Evolutionary conservation across 1,140 invertebrate species (phyloP), one percentile per base, ranked within the genome.

Genomic region (Ruditapes philippinarum): DNA sequence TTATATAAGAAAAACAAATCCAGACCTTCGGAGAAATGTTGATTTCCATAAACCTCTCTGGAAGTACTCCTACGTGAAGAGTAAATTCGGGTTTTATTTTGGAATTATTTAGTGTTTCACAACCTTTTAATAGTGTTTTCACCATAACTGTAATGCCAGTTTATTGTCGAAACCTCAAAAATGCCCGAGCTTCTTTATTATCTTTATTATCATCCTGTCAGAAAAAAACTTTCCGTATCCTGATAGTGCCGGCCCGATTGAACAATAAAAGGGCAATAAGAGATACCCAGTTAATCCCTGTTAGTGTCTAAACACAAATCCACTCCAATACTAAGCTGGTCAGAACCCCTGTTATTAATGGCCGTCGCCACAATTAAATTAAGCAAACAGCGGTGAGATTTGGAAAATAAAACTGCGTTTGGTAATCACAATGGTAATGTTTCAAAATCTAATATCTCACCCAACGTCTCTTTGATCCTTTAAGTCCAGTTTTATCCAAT

Each of bases 181-280:
- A 45, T 76, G 73, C n/a, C 73, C 7, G 25, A 28, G 40, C 45
- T 49, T 76, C 73, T 76, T 51, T 45, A 51, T 76, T 19, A 40
- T 31, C 40, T 76, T 51, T 45, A 51, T 76, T 19, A 40, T 31
- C 40, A 40, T 38, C 38, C 19, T 76, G 45, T 51, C 40, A 40
- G 22, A 28, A n/a, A n/a, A 51, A 49, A 76, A 5, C 19, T 49
- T 76, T 76, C 73, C 7, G 25, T 9, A n/a, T 76, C 49, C 42
- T 49, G 40, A 51, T 76, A 17, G n/a, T 42, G 12, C 33, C 22
- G 45, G 73, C 45, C 73, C 45, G 49, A 40, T 76, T 76, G 73
- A 76, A 51, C 49, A 19, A 51, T 76, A 76, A 76, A 76, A 49
- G 73, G 73, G 45, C 73, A 76, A 76, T 76, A 76, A 76, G 40